Evolutionary conservation across 2,113 vertebrate species (phyloP), one percentile per base, ranked within the genome.

Genomic region (Cairina moschata): DNA sequence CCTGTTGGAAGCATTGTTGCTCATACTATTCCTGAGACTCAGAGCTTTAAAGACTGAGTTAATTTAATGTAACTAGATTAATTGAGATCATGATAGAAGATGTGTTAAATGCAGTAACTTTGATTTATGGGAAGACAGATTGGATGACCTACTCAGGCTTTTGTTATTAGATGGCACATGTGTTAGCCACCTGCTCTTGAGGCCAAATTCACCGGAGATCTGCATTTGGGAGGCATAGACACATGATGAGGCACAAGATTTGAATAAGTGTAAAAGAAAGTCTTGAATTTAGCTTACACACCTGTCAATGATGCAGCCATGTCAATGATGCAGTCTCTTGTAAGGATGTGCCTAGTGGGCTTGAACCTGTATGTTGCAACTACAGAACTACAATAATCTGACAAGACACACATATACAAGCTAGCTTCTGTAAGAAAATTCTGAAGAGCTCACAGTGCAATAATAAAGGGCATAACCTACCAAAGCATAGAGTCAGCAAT

Each of bases 401-500:
- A 31, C 10, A 69, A 32, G 28, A 17, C 8, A 15, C 9, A 23
- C 31, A 25, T 17, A 48, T n/a, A 46, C 10, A 22, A n/a, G 9
- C 15, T n/a, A 46, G 65, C 32, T 46, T 32, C n/a, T 50, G 46
- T 46, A 52, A 38, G 34, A 40, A 38, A 14, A 23, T 78, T 32
- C 54, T 48, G 40, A 34, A 62, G 60, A 58, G 3, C 14, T 88
- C 34, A 50, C 40, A 31, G 7, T 56, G 46, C 0, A 76, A 46
- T n/a, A 68, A 16, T 46, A 83, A 36, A 7, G 71, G 67, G 44
- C 15, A 34, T 38, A 73, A 5, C 17, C 13, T 9, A 77, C 3
- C 0, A 0, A 44, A 87, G 15, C 14, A 18, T 6, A 31, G 7
- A 81, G 42, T 62, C 56, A 90, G 42, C 21, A 32, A 26, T 9